These are phyloP conservation scores for Drosophila formosana DNA, from an alignment of 2,888 invertebrate species.

Conservation along the genomic window DNA sequence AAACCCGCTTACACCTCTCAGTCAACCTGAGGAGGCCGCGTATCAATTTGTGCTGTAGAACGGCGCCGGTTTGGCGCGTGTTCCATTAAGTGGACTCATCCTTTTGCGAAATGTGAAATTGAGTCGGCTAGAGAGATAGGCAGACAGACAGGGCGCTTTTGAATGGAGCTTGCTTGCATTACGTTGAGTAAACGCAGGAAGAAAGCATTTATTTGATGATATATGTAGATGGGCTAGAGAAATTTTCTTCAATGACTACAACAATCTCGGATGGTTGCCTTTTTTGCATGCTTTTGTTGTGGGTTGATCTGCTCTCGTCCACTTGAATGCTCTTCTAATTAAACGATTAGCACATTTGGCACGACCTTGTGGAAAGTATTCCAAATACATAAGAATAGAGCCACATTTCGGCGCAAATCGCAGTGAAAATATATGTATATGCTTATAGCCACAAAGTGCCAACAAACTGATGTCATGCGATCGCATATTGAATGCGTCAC, in stretches of 20 bases:
- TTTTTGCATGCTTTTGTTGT: slow-evolving; percentile 17
- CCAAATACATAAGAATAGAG: neutral
- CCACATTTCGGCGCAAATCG: slow-evolving; percentile 22
- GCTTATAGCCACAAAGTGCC: slow-evolving; percentile 13
- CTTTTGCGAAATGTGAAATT: slow-evolving; percentile 44
- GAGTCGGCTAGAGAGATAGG: slow-evolving; percentile 11
- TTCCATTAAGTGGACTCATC: slow-evolving; percentile 76
- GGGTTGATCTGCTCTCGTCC: slow-evolving; percentile 23
- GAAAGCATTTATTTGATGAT: slow-evolving; percentile 73
- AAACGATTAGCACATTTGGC: slow-evolving; percentile 58
- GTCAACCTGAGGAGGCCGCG: slow-evolving; percentile 69
- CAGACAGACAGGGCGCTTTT: slow-evolving; percentile 33
- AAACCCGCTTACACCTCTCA: slow-evolving; percentile 6
- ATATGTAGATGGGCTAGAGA: slow-evolving; percentile 20
- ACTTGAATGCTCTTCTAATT: slow-evolving; percentile 65
- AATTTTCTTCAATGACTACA: slow-evolving; percentile 13
- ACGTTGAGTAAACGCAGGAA: slow-evolving; percentile 72
- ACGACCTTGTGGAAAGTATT: slow-evolving; percentile 52
- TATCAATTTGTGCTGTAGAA: slow-evolving; percentile 63
- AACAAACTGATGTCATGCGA: slow-evolving; percentile 68
- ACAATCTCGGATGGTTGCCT: slow-evolving; percentile 19
- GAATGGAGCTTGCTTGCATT: slow-evolving; percentile 37
- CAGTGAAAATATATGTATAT: slow-evolving; percentile 9
- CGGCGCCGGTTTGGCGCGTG: slow-evolving; percentile 72
- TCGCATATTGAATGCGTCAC: slow-evolving; percentile 50